Conservation (phyloP, 2,113 vertebrate species). For the Nipponia nippon region DNA sequence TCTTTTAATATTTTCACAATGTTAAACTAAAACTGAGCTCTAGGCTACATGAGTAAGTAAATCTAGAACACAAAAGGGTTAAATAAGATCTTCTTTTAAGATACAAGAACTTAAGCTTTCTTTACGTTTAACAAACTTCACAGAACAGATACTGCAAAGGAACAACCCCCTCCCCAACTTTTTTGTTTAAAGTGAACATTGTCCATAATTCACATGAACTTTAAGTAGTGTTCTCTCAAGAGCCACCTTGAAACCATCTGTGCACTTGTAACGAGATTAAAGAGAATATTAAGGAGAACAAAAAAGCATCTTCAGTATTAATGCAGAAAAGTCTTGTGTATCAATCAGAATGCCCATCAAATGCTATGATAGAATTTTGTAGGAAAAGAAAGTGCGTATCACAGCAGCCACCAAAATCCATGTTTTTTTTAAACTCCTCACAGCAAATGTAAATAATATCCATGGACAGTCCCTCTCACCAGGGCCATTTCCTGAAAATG, state of each 20-base stretch:
- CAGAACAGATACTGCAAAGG: slow-evolving; percentile 84
- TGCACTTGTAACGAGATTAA: slow-evolving; percentile 57
- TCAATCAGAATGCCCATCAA: slow-evolving; percentile 69
- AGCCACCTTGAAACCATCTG: slow-evolving; percentile 44
- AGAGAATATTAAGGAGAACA: slow-evolving; percentile 48
- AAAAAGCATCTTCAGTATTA: slow-evolving; percentile 68
- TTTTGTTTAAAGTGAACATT: slow-evolving; percentile 63
- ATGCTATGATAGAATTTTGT: slow-evolving; percentile 35
- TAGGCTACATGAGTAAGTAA: slow-evolving; percentile 93
- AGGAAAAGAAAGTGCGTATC: slow-evolving; percentile 67
- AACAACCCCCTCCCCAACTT: slow-evolving; percentile 69
- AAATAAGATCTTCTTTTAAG: slow-evolving; percentile 93
- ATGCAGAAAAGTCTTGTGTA: slow-evolving; percentile 30
- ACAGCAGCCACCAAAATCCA: slow-evolving; percentile 55
- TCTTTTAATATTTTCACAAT: slow-evolving; percentile 87
- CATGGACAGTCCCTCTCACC: neutral
- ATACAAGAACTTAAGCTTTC: slow-evolving; percentile 90
- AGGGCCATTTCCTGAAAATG: slow-evolving; percentile 44
- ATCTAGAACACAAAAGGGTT: slow-evolving; percentile 93
- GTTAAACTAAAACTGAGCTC: slow-evolving; percentile 92
- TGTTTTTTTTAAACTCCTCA: neutral
- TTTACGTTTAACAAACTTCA: slow-evolving; percentile 84
- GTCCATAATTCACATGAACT: slow-evolving; percentile 59
- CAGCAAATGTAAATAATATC: slow-evolving; percentile 9
- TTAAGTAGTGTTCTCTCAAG: slow-evolving; percentile 66